Evolutionary conservation across 2,113 vertebrate species (phyloP).

Genomic region (Thalassarche chlororhynchos): DNA sequence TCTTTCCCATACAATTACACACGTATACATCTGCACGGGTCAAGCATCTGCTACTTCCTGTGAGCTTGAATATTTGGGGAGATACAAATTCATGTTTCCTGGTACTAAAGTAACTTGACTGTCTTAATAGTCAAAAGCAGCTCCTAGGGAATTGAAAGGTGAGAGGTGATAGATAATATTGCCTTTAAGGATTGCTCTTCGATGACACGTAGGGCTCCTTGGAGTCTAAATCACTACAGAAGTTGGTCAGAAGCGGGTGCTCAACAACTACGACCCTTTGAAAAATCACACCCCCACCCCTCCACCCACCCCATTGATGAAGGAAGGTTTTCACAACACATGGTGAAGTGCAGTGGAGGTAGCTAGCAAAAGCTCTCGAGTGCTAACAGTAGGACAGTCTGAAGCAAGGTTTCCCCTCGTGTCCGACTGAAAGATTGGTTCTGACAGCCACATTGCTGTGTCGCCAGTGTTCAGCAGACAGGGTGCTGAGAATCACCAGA

Average conservation of each 20-base stretch:
- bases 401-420: neutral
- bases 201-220: neutral
- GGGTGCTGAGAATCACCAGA: neutral
- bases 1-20: neutral
- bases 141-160: neutral
- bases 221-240: neutral
- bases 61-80: neutral
- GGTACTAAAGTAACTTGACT: neutral
- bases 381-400: neutral
- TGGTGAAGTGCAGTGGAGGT: neutral
- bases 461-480: neutral
- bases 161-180: neutral
- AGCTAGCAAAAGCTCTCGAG: neutral
- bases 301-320: fast-evolving
- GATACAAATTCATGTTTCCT: neutral
- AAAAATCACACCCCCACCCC: neutral
- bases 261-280: neutral
- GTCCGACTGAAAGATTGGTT: neutral
- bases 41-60: neutral
- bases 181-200: neutral
- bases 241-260: neutral
- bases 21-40: fast-evolving
- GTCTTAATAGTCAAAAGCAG: neutral
- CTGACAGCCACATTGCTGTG: neutral
- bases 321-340: neutral